These are phyloP conservation scores for Phengaris arion DNA, from an alignment of 2,888 invertebrate species.

Conservation along the genomic window DNA sequence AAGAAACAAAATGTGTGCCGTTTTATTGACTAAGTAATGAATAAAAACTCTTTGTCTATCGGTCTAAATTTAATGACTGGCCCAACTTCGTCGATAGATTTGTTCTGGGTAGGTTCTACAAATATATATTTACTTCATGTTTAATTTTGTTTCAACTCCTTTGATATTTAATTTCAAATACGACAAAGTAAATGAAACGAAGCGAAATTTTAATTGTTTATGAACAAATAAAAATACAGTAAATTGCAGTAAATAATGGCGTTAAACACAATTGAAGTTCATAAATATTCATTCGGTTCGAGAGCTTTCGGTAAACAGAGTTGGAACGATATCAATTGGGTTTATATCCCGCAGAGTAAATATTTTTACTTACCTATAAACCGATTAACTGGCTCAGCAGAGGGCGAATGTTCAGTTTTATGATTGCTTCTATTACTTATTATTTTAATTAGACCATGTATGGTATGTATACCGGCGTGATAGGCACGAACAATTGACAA, in stretches of 20 bases:
- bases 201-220: slow-evolving; percentile 1
- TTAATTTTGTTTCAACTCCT: background rate
- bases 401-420: background rate
- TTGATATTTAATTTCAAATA: background rate
- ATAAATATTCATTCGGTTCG: slow-evolving; percentile 19
- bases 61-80: too few species aligned
- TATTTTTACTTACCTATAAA: background rate
- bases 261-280: slow-evolving; percentile 6
- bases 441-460: too few species aligned
- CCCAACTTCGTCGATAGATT: too few species aligned
- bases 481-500: too few species aligned
- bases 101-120: too few species aligned
- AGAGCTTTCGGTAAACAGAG: slow-evolving; percentile 1
- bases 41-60: too few species aligned
- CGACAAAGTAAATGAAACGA: background rate
- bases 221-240: background rate
- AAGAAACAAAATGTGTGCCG: too few species aligned
- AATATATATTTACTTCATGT: background rate
- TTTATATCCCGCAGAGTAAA: slow-evolving; percentile 8
- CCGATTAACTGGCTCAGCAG: background rate
- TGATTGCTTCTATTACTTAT: too few species aligned
- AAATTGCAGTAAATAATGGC: slow-evolving; percentile 5
- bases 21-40: too few species aligned
- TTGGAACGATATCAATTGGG: slow-evolving; percentile 19
- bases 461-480: too few species aligned